phyloP scores from a whole-genome alignment of 2,797 vertebrate species.

The Etheostoma perlongum region DNA sequence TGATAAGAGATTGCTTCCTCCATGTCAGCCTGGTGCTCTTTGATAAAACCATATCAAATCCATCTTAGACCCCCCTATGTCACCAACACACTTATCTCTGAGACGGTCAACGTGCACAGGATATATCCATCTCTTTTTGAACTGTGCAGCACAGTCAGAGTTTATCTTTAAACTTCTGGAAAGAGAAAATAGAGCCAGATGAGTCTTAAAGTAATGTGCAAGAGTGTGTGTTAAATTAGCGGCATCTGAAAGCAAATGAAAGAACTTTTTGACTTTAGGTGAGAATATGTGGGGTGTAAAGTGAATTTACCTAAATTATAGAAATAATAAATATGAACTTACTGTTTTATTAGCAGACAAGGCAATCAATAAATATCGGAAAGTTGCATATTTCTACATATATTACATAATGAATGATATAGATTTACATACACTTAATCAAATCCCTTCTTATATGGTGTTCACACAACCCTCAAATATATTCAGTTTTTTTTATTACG shows the following conservation, averaged over 20 bases:
- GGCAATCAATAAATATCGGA: constrained; percentile 5
- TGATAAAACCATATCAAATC: constrained; percentile 90
- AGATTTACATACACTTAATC: constrained; percentile 9
- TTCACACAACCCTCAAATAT: constrained; percentile 19
- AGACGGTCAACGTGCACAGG: constrained; percentile 82
- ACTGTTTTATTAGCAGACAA: not conserved
- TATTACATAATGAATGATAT: constrained; percentile 4
- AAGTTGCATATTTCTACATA: constrained; percentile 4
- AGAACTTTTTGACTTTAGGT: constrained; percentile 9
- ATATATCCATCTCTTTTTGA: constrained; percentile 81
- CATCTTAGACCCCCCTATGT: constrained; percentile 80
- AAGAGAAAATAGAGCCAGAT: constrained; percentile 65
- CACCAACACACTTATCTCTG: constrained; percentile 81
- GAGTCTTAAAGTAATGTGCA: constrained; percentile 52
- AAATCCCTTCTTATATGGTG: constrained; percentile 12
- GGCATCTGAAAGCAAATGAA: constrained; percentile 38
- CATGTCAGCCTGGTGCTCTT: constrained; percentile 82
- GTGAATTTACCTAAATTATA: constrained; percentile 31
- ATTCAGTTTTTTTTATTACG: not conserved
- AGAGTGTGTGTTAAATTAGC: constrained; percentile 22
- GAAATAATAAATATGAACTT: constrained; percentile 11
- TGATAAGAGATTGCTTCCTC: constrained; percentile 86
- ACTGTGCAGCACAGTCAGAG: constrained; percentile 72
- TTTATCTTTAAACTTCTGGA: constrained; percentile 83
- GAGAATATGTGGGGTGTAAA: constrained; percentile 4